phyloP scores from a whole-genome alignment of 2,888 invertebrate genomes.

The Amiota mariae region DNA sequence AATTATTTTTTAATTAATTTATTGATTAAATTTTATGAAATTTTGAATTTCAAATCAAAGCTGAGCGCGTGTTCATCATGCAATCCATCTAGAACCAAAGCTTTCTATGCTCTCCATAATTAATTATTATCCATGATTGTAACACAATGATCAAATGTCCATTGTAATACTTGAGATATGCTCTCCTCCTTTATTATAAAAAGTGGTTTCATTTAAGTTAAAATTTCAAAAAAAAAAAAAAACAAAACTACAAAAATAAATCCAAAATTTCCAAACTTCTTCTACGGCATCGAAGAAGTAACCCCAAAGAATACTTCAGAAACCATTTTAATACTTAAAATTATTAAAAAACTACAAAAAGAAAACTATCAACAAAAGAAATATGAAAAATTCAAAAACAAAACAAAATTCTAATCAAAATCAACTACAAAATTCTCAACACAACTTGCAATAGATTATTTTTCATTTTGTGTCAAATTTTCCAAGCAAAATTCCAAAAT shows the following conservation, averaged over 20 bases:
- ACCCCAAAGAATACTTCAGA: not conserved
- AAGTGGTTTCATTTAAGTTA: constrained; percentile 9
- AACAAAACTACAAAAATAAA: constrained; percentile 25
- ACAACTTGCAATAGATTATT: constrained; percentile 65
- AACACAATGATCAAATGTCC: constrained; percentile 35
- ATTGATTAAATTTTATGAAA: not conserved
- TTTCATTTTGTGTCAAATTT: constrained; percentile 65
- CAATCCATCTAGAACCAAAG: no score
- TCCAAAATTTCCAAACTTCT: constrained; percentile 49
- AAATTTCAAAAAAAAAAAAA: constrained; percentile 8
- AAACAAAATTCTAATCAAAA: constrained; percentile 10
- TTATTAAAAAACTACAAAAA: not conserved
- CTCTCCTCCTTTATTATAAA: no score
- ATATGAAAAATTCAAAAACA: not conserved
- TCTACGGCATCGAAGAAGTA: constrained; percentile 69
- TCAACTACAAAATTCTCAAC: constrained; percentile 43
- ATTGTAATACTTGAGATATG: not conserved
- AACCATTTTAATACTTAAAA: constrained; percentile 5
- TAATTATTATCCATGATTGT: no score
- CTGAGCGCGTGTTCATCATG: constrained; percentile 14
- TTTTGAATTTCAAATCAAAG: not conserved
- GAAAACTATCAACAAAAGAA: constrained; percentile 11
- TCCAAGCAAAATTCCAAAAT: constrained; percentile 56
- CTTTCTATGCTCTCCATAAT: no score
- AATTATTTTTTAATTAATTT: no score